Conservation (phyloP, 2,113 vertebrate species). For the Laticauda laticaudata region DNA sequence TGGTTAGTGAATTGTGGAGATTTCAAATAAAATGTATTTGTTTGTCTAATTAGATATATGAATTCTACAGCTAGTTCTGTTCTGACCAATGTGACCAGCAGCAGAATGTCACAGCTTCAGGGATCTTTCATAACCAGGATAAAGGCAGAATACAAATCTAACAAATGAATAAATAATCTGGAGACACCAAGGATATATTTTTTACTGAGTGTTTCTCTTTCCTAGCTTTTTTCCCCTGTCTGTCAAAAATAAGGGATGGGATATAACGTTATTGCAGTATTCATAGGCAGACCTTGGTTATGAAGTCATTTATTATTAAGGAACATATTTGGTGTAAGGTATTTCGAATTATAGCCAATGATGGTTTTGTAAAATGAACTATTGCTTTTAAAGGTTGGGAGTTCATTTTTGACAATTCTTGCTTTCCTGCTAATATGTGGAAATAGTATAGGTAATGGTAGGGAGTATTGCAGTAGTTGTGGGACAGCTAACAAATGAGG, state of each 20-base stretch:
- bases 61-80: neutral
- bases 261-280: neutral
- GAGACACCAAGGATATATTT: neutral
- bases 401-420: neutral
- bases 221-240: neutral
- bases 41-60: neutral
- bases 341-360: neutral
- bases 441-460: neutral
- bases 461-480: neutral
- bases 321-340: neutral
- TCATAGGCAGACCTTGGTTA: neutral
- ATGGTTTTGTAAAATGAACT: neutral
- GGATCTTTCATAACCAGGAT: neutral
- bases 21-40: neutral
- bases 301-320: neutral
- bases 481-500: neutral
- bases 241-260: neutral
- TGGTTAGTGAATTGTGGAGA: neutral
- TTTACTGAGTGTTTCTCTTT: neutral
- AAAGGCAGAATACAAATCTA: neutral
- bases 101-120: no score
- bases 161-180: neutral
- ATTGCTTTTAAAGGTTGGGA: neutral
- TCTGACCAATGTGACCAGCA: neutral
- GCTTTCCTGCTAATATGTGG: neutral